These are phyloP conservation scores for Tamandua tetradactyla DNA, from an alignment of 2,797 vertebrate species.

Conservation along the genomic window DNA sequence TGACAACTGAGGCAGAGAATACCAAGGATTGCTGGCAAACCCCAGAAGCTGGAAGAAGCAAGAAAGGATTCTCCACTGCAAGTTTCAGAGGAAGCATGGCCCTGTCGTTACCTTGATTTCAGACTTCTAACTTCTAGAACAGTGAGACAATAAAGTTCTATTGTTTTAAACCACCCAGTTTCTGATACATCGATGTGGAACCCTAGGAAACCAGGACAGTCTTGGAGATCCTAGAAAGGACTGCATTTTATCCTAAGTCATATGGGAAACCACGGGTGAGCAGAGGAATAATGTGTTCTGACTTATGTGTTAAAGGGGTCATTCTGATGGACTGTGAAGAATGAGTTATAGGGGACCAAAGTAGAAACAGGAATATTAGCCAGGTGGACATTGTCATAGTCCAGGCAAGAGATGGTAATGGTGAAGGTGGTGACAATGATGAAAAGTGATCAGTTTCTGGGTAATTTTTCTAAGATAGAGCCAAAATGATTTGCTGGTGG, in stretches of 20 bases:
- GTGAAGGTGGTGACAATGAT: not conserved
- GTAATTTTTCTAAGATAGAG: not conserved
- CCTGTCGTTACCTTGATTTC: too few species aligned
- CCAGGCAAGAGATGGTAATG: too few species aligned
- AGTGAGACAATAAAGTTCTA: too few species aligned
- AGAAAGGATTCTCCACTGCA: too few species aligned
- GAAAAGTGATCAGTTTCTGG: not conserved
- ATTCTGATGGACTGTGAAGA: not conserved
- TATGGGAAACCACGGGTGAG: not conserved
- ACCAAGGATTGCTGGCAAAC: too few species aligned
- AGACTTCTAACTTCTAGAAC: too few species aligned
- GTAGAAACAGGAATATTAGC: not conserved
- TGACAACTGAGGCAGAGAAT: too few species aligned
- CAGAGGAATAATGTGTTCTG: not conserved
- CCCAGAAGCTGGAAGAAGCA: too few species aligned
- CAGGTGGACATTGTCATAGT: not conserved
- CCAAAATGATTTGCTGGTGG: not conserved
- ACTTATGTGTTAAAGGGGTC: not conserved
- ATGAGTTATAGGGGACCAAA: not conserved
- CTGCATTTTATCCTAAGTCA: not conserved
- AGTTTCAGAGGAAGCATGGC: too few species aligned
- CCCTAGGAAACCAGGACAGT: too few species aligned
- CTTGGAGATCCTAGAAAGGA: not conserved
- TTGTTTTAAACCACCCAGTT: too few species aligned
- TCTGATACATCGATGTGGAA: too few species aligned